Evolutionary conservation across 2,888 invertebrate genomes (phyloP), one percentile per base, ranked within the genome.

Genomic region (Muschampia staudingeri): DNA sequence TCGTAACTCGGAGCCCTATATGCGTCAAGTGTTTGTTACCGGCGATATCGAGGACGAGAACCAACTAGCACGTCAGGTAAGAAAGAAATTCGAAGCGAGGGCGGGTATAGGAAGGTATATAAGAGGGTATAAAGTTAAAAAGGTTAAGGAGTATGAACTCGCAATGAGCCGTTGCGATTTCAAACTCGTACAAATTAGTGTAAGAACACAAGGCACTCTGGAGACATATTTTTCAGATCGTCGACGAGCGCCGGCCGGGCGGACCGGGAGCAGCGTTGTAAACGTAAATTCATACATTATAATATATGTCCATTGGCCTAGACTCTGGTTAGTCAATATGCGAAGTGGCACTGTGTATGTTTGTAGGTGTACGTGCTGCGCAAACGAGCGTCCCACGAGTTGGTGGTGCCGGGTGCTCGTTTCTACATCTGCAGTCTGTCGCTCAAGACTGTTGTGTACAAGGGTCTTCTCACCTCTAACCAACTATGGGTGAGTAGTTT

Each of bases 361-460:
- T 93, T 91, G 76, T 97, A 99, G 98, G 98, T 99, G 82, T 99
- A 99, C 94, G 97, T 99, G 89, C 97, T 99, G 90, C 98, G 99
- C 82, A 99, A 99, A 95, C 98, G 99, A 82, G 98, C 99, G 0
- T 99, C 99, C 25, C 99, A 99, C 92, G 98, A 98, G 88, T 98
- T 99, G 92, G 98, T 98, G 56, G 98, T 98, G 88, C 98, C 98
- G 1, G 99, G 98, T 8, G 98, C 98, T 70, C 97, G 99, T 86
- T 99, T 99, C 97, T 99, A 99, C 96, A 99, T 99, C 91, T 99
- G 99, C 97, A 99, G 99, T 80, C 97, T 99, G 88, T 99, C 99
- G 37, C 97, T 99, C 77, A 98, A 98, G 90, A 99, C 98, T 12
- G 97, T 99, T 84, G 99, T 99, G 48, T 99, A 99, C 97, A 99